Conservation (phyloP, 1,140 invertebrate genomes). For the Trialeurodes vaporariorum region DNA sequence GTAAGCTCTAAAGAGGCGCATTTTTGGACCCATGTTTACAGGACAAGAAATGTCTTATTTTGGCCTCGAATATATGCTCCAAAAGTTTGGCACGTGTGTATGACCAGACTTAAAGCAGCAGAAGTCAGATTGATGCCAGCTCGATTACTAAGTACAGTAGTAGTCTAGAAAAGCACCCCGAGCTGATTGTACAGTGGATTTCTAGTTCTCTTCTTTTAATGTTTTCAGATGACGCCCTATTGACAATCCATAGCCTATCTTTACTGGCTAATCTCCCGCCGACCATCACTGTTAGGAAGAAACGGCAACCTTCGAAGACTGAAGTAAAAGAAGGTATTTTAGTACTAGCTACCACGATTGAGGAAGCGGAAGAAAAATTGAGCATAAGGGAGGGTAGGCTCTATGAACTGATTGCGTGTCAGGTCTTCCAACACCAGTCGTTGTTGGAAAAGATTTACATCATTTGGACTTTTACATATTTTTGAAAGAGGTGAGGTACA, state of each 20-base stretch:
- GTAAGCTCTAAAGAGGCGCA: too few relatives aligned
- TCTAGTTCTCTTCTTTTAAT: not conserved
- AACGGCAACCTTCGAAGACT: not conserved
- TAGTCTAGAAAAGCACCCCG: too few relatives aligned
- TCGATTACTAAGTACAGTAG: too few relatives aligned
- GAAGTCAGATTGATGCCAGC: too few relatives aligned
- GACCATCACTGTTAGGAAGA: not conserved
- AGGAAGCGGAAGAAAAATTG: not conserved
- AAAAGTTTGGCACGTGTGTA: too few relatives aligned
- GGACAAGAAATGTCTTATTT: too few relatives aligned
- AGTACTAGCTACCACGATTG: not conserved
- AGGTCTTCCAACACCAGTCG: not conserved
- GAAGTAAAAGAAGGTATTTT: not conserved
- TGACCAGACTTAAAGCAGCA: too few relatives aligned
- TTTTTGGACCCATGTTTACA: too few relatives aligned
- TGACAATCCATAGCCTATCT: not conserved
- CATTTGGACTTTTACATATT: not conserved
- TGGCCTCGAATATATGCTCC: too few relatives aligned
- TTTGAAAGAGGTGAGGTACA: not conserved
- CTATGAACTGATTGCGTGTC: not conserved
- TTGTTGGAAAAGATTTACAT: not conserved
- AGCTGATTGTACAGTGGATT: too few relatives aligned
- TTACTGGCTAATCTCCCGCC: not conserved
- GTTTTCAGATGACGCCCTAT: not conserved
- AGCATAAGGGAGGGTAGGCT: not conserved